These are phyloP conservation scores for Solenopsis fugax DNA, from an alignment of 1,140 invertebrate genomes.

Conservation along the genomic window DNA sequence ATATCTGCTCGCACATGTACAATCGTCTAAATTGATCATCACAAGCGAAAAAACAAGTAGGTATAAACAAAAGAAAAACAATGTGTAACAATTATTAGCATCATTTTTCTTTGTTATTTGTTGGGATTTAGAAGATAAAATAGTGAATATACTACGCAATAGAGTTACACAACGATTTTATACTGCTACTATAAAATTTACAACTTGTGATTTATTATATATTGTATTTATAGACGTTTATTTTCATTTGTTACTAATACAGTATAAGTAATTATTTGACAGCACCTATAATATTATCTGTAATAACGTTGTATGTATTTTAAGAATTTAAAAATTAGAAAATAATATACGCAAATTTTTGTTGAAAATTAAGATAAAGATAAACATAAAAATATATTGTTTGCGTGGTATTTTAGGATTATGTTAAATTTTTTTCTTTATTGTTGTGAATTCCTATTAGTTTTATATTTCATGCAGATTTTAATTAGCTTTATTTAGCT, in stretches of 20 bases:
- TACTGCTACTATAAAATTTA: not conserved
- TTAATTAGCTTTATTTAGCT: constrained; percentile 12
- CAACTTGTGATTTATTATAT: not conserved
- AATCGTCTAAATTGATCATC: not conserved
- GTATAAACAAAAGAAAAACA: constrained; percentile 8
- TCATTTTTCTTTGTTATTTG: constrained; percentile 18
- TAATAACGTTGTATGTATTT: not conserved
- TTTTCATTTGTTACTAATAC: not conserved
- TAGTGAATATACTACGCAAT: not conserved
- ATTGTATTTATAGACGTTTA: not conserved
- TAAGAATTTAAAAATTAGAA: not conserved
- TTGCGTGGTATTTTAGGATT: not conserved
- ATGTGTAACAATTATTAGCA: not conserved
- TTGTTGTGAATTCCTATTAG: not conserved
- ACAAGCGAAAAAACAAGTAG: not conserved
- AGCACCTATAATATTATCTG: not conserved
- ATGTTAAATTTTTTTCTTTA: not conserved
- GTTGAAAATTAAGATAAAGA: not conserved
- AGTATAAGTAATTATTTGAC: not conserved
- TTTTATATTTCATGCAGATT: not conserved
- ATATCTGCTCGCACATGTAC: not conserved
- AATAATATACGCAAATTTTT: not conserved
- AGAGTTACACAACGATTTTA: not conserved
- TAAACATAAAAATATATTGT: not conserved
- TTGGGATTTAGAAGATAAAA: not conserved